Conservation (phyloP, 1,140 invertebrate genomes). For the Ceratosolen solmsi region DNA sequence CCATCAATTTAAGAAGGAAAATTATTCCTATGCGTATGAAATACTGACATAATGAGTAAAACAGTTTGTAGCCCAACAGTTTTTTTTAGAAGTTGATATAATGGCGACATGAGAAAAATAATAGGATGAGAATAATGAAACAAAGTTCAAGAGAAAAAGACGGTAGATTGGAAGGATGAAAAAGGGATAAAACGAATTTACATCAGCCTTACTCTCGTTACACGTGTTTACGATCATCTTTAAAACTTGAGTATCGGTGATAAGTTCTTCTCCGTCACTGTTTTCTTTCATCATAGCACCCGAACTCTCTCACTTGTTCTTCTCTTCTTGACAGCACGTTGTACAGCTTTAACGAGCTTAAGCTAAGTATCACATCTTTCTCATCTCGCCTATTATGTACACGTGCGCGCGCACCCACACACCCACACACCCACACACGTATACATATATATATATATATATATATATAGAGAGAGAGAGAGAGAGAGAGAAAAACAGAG, state of each 20-base stretch:
- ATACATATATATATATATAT: no score
- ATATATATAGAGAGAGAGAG: no score
- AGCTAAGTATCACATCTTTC: conserved; percentile 43
- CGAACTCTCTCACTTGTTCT: conserved; percentile 13
- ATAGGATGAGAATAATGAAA: conserved; percentile 4
- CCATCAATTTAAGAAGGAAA: not conserved
- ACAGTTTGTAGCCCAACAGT: no score
- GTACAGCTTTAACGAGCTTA: conserved; percentile 50
- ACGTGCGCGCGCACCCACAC: no score
- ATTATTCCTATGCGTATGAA: no score
- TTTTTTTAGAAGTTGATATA: conserved; percentile 13
- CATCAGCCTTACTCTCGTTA: conserved; percentile 54
- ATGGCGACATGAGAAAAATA: not conserved
- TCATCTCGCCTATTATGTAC: not conserved
- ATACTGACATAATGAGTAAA: no score
- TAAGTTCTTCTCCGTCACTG: conserved; percentile 45
- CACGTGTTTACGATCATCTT: conserved; percentile 59
- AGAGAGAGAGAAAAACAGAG: no score
- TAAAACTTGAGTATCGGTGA: conserved; percentile 53
- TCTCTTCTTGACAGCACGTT: conserved; percentile 47
- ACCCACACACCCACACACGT: no score
- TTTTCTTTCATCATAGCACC: not conserved
- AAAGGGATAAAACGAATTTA: conserved; percentile 44
- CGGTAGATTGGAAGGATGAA: conserved; percentile 12
- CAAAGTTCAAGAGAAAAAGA: not conserved